phyloP scores from a whole-genome alignment of 2,797 vertebrate species.

The Salmo trutta region DNA sequence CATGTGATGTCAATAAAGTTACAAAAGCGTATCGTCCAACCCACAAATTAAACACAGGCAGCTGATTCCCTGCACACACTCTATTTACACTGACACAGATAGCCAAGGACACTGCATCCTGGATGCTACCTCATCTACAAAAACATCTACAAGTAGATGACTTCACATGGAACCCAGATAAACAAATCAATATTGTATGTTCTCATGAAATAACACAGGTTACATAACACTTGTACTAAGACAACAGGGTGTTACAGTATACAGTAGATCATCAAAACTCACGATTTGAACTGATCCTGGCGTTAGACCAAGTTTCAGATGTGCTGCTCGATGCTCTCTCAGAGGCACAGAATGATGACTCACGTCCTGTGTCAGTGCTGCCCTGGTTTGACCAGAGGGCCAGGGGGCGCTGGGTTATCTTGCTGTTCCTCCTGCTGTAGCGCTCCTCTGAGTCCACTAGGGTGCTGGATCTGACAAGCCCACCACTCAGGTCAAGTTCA shows the following conservation, averaged over 20 bases:
- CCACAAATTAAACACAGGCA: conserved; percentile 63
- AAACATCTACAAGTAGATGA: background rate
- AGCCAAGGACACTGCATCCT: conserved; percentile 36
- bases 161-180: background rate
- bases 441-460: conserved; percentile 57
- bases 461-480: conserved; percentile 60
- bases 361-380: conserved; percentile 59
- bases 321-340: conserved; percentile 50
- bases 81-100: conserved; percentile 52
- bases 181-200: background rate
- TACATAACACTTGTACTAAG: background rate
- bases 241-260: background rate
- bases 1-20: conserved; percentile 24
- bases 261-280: conserved; percentile 44
- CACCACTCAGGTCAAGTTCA: conserved; percentile 42
- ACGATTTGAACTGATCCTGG: conserved; percentile 65
- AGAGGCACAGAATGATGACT: conserved; percentile 42
- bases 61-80: conserved; percentile 22
- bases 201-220: background rate
- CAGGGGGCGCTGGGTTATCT: conserved; percentile 45
- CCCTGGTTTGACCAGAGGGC: conserved; percentile 44
- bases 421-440: conserved; percentile 48
- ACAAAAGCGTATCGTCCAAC: conserved; percentile 25
- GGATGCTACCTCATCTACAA: conserved; percentile 26
- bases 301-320: conserved; percentile 60